These are phyloP conservation scores for Sebastes hubbsi DNA, from an alignment of 2,797 vertebrate species.

Conservation along the genomic window DNA sequence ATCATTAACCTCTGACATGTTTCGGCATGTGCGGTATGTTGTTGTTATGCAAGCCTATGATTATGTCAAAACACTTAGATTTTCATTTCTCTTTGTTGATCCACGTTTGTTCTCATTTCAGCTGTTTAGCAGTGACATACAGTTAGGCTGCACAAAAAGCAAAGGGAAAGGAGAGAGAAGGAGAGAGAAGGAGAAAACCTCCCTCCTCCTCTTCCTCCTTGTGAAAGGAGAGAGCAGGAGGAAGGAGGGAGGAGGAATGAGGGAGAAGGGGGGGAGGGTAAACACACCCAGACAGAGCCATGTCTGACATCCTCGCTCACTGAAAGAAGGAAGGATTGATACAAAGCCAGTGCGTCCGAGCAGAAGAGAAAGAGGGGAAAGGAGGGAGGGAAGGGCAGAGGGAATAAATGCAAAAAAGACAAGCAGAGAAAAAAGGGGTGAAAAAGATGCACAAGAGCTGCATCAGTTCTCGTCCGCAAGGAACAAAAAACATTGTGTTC, in stretches of 20 bases:
- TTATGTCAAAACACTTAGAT: not conserved
- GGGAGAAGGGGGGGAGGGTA: constrained; percentile 72
- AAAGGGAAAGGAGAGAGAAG: constrained; percentile 19
- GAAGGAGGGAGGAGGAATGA: constrained; percentile 64
- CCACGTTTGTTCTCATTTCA: constrained; percentile 20
- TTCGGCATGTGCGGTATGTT: constrained; percentile 8
- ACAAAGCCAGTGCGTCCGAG: constrained; percentile 54
- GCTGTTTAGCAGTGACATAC: constrained; percentile 25
- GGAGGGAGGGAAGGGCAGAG: constrained; percentile 49
- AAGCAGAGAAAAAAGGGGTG: constrained; percentile 36
- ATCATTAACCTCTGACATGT: constrained; percentile 35
- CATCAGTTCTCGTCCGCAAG: constrained; percentile 68
- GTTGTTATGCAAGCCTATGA: constrained; percentile 2
- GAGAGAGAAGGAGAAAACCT: constrained; percentile 36
- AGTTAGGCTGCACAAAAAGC: constrained; percentile 2
- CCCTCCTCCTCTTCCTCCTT: constrained; percentile 30
- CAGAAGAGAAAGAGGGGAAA: constrained; percentile 40
- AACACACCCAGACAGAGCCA: constrained; percentile 76
- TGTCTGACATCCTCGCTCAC: constrained; percentile 76
- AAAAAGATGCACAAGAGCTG: constrained; percentile 70
- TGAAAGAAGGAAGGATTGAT: constrained; percentile 69
- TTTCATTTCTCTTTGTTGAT: not conserved
- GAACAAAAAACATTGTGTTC: constrained; percentile 78
- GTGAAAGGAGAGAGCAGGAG: constrained; percentile 55
- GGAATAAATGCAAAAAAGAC: constrained; percentile 46